A percentile compares a stretch with the other conserved stretches of the same genome.
phyloP scores from a whole-genome alignment of 2,113 vertebrate genomes.

The Blennius ocellaris region DNA sequence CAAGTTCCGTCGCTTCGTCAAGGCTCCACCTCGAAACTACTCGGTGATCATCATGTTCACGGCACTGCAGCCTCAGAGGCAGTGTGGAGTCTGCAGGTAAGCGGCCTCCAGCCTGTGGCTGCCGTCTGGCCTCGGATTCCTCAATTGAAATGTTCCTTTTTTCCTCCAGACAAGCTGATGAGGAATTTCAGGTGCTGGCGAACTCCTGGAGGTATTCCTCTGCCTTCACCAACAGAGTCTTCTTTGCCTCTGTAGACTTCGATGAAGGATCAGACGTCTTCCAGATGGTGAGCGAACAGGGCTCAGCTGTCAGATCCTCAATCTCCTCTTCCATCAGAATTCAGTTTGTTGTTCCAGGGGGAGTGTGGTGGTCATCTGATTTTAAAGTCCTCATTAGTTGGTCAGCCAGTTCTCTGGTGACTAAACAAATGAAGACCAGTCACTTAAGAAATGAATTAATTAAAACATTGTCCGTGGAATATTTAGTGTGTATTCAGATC shows the following conservation, averaged over 20 bases:
- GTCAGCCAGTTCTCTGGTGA: too few relatives aligned
- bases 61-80: slow-evolving; percentile 95
- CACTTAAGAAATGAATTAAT: too few relatives aligned
- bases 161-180: slow-evolving; percentile 91
- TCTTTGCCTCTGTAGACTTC: slow-evolving; percentile 97
- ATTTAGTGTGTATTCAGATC: too few relatives aligned
- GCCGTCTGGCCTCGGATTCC: not conserved
- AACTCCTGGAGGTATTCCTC: slow-evolving; percentile 98
- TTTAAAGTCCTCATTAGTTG: too few relatives aligned
- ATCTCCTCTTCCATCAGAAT: too few relatives aligned
- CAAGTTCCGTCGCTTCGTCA: slow-evolving; percentile 95
- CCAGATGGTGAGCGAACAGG: slow-evolving; percentile 89
- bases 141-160: slow-evolving; percentile 4
- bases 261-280: slow-evolving; percentile 98
- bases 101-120: slow-evolving; percentile 9
- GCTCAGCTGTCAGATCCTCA: too few relatives aligned
- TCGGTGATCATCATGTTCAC: slow-evolving; percentile 98
- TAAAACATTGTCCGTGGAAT: too few relatives aligned
- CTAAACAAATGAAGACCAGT: too few relatives aligned
- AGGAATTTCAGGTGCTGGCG: slow-evolving; percentile 96
- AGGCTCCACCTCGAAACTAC: slow-evolving; percentile 96
- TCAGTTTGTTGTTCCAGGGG: too few relatives aligned
- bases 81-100: slow-evolving; percentile 96
- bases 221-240: slow-evolving; percentile 95
- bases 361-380: too few relatives aligned